These are phyloP conservation scores for Thunnus albacares DNA, from an alignment of 2,797 vertebrate species.

Conservation along the genomic window DNA sequence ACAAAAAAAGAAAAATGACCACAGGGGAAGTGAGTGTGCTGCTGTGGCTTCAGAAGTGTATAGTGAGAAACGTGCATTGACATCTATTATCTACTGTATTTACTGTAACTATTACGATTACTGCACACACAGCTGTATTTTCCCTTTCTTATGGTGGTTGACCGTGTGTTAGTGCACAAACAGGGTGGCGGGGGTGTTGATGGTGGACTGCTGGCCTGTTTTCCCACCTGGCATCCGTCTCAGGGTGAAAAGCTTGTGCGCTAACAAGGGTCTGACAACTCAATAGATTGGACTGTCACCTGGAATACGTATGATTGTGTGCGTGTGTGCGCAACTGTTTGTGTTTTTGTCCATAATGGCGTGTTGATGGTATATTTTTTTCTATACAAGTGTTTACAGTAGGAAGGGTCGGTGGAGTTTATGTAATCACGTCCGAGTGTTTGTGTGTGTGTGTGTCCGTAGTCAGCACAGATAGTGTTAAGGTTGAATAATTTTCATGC, in stretches of 20 bases:
- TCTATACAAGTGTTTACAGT: background rate
- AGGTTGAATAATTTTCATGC: conserved; percentile 45
- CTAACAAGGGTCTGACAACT: conserved; percentile 43
- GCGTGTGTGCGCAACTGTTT: conserved; percentile 1
- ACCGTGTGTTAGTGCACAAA: background rate
- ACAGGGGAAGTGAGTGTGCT: background rate
- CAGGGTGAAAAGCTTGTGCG: background rate
- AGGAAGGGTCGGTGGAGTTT: conserved; percentile 11
- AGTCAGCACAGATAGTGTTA: conserved; percentile 37
- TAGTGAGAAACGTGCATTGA: background rate
- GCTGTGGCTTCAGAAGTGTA: background rate
- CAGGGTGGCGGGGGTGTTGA: conserved; percentile 1
- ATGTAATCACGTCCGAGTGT: conserved; percentile 20
- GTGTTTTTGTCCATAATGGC: background rate
- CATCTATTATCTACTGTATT: no score
- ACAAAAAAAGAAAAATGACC: background rate
- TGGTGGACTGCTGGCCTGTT: conserved; percentile 15
- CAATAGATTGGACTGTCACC: conserved; percentile 33
- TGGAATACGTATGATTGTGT: background rate
- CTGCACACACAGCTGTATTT: conserved; percentile 10
- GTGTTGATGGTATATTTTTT: background rate
- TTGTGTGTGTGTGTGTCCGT: conserved; percentile 8
- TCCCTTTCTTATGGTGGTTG: background rate
- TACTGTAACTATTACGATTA: background rate
- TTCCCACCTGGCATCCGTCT: conserved; percentile 32